Evolutionary conservation across 2,113 vertebrate species (phyloP).

Genomic region (Catharus bicknelli): DNA sequence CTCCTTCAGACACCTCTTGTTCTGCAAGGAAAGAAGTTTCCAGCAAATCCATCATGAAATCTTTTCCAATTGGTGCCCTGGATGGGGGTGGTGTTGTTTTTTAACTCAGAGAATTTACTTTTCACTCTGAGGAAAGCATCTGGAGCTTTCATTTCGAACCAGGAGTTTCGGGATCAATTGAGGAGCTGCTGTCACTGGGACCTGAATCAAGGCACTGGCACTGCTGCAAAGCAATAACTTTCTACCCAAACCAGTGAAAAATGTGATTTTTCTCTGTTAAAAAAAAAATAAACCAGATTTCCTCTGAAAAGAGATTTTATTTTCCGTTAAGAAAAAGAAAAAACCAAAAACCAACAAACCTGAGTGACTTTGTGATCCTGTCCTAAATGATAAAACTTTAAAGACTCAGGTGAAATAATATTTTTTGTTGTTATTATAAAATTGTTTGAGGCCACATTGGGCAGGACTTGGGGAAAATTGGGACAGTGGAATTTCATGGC

Average conservation of each 20-base stretch:
- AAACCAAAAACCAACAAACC: not conserved
- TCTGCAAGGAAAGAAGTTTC: not conserved
- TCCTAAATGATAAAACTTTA: not conserved
- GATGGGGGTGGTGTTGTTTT: not conserved
- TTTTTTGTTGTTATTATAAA: not conserved
- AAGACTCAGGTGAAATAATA: not conserved
- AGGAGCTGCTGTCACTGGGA: not conserved
- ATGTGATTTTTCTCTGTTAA: not conserved
- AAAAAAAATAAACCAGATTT: not conserved
- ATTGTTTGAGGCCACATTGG: rapidly evolving
- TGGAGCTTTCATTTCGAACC: not conserved
- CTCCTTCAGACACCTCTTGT: not conserved
- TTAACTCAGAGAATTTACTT: not conserved
- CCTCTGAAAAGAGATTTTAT: not conserved
- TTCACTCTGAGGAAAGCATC: not conserved
- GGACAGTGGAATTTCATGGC: not conserved
- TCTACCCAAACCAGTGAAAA: not conserved
- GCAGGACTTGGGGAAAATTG: not conserved
- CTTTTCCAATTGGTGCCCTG: not conserved
- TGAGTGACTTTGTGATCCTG: not conserved
- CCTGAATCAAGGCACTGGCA: not conserved
- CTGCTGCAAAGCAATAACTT: not conserved
- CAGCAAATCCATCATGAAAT: not conserved
- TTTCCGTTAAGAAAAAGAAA: not conserved
- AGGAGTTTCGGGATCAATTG: not conserved